phyloP scores from a whole-genome alignment of 2,797 vertebrate species.

The Pseudotriccus pelzelni region DNA sequence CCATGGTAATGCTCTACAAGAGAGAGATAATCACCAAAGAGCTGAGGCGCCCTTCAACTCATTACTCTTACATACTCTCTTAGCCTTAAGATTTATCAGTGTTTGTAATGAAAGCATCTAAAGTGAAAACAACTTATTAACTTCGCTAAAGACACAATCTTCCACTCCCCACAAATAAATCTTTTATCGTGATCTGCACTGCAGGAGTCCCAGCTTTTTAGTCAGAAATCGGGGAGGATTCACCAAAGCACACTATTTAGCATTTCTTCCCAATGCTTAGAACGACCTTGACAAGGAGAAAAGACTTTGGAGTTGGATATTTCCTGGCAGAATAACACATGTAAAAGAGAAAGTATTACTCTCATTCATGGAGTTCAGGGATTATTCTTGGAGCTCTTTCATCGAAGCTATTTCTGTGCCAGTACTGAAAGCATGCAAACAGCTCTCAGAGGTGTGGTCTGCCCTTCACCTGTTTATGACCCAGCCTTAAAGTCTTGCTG shows the following conservation, averaged over 20 bases:
- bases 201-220: constrained; percentile 16
- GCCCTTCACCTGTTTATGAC: not conserved
- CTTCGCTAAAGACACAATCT: constrained; percentile 43
- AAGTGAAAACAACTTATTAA: constrained; percentile 46
- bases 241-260: not conserved
- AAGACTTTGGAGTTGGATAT: not conserved
- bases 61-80: constrained; percentile 52
- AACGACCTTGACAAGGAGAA: constrained; percentile 57
- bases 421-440: not conserved
- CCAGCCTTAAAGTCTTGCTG: not conserved
- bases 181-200: constrained; percentile 43
- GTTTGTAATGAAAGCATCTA: constrained; percentile 64
- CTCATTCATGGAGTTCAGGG: not conserved
- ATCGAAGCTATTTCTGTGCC: not conserved
- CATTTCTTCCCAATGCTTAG: not conserved
- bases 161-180: constrained; percentile 35
- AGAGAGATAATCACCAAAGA: constrained; percentile 69
- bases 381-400: not conserved
- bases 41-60: constrained; percentile 53
- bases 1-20: constrained; percentile 32
- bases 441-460: not conserved
- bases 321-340: not conserved
- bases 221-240: constrained; percentile 1
- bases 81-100: constrained; percentile 69
- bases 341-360: not conserved